A percentile compares a stretch with the other conserved stretches of the same genome.
Evolutionary conservation across 1,140 invertebrate species (phyloP).

Genomic region (Hylaeus anthracinus): DNA sequence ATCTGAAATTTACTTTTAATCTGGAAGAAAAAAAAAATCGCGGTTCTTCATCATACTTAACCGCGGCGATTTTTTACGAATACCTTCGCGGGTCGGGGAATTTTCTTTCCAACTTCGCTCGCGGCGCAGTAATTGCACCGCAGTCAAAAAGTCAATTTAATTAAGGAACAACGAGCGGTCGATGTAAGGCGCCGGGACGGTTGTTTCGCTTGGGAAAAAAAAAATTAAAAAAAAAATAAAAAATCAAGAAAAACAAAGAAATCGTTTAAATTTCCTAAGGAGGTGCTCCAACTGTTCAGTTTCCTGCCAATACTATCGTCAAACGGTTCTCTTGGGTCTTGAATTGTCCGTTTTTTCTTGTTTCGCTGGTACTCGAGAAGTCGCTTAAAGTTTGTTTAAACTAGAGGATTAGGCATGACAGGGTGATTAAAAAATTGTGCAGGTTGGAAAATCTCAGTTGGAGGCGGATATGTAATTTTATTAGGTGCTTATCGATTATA

Average conservation of each 20-base stretch:
- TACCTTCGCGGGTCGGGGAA: neutral
- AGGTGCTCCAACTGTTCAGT: neutral
- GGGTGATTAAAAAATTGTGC: no score
- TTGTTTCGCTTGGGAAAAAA: no score
- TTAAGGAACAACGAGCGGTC: slow-evolving; percentile 30
- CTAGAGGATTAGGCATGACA: no score
- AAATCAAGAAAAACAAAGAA: neutral
- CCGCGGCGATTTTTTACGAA: slow-evolving; percentile 32
- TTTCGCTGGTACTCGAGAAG: no score
- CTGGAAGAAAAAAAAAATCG: neutral
- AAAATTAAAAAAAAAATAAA: neutral
- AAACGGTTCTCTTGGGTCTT: no score
- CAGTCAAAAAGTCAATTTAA: slow-evolving; percentile 38
- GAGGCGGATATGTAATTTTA: no score
- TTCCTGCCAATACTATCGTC: neutral
- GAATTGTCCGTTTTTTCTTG: no score
- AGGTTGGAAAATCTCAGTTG: no score
- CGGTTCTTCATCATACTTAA: slow-evolving; percentile 36
- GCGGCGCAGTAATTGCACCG: slow-evolving; percentile 24
- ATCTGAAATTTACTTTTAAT: slow-evolving; percentile 38
- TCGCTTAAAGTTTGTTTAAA: no score
- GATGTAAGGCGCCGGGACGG: slow-evolving; percentile 3
- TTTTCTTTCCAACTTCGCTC: slow-evolving; percentile 16
- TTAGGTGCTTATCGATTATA: no score
- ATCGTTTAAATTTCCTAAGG: slow-evolving; percentile 9